Evolutionary conservation across 2,888 invertebrate genomes (phyloP).

Genomic region (Spodoptera exigua): DNA sequence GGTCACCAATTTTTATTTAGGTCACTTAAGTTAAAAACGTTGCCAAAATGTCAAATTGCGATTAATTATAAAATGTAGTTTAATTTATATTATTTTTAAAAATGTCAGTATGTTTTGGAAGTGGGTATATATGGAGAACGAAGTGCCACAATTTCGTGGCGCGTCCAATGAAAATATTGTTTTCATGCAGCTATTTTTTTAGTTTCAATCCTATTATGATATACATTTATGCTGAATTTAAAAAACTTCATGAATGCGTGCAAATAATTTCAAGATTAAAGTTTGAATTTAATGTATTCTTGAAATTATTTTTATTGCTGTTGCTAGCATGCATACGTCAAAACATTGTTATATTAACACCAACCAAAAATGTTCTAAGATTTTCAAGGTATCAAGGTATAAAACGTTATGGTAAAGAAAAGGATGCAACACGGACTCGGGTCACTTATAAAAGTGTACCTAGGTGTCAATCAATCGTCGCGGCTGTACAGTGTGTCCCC

Average conservation of each 20-base stretch:
- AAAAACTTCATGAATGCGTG: neutral
- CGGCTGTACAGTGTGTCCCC: slow-evolving; percentile 88
- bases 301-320: slow-evolving; percentile 41
- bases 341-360: slow-evolving; percentile 73
- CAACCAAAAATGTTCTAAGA: slow-evolving; percentile 82
- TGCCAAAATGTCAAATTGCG: too few species aligned
- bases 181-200: neutral
- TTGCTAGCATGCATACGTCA: slow-evolving; percentile 70
- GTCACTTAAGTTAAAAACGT: too few species aligned
- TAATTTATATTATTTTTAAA: too few species aligned
- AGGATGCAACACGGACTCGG: slow-evolving; percentile 86
- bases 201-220: slow-evolving; percentile 20
- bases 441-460: slow-evolving; percentile 85
- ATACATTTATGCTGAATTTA: slow-evolving; percentile 10
- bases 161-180: too few species aligned
- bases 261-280: slow-evolving; percentile 36
- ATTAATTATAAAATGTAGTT: too few species aligned
- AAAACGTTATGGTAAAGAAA: slow-evolving; percentile 89
- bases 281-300: slow-evolving; percentile 35
- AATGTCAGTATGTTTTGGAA: too few species aligned
- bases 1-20: too few species aligned
- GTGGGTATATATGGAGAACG: too few species aligned
- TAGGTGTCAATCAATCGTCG: slow-evolving; percentile 87
- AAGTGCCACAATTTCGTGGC: too few species aligned
- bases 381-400: slow-evolving; percentile 86